Base-by-base conservation (phyloP, 2,797 vertebrate genomes). In the Manis crassicaudata region DNA sequence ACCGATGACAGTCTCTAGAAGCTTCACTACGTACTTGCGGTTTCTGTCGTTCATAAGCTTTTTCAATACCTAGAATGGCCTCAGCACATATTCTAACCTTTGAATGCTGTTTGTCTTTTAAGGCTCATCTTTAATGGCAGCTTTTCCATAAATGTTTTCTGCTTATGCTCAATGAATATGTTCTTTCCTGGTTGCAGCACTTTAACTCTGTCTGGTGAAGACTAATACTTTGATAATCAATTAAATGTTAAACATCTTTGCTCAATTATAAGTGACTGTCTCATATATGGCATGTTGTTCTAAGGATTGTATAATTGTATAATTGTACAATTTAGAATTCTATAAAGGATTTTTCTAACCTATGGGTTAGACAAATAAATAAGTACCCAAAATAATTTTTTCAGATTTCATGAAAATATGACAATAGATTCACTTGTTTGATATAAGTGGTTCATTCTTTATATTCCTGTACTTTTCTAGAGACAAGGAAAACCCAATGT, bases 1-100 rank as follows among this genome's bases (percentile, higher is more conserved):
- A 12, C 50, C n/a, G 46, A 11, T 43, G 12, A 12, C 3, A 7
- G 10, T 43, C 29, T 62, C 43, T 8, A 3, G 0, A 1, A 16
- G 7, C 12, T 11, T 20, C 23, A 25, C 54, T 70, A 18, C 27
- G 46, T 6, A 4, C 63, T 32, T 54, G 9, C 1, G 5, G 20
- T 21, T 27, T 3, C 29, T 27, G 7, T 32, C 13, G 16, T 52
- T 80, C 1, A 10, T 4, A 23, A 29, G 5, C 8, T 67, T 23
- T 27, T 27, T 67, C 21, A 1, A 4, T 9, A 29, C 17, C 27
- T 50, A 43, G 27, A 86, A 50, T 0, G 13, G 27, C 50, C 40
- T 73, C 3, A 5, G 12, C 8, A 11, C 16, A 2, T 21, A 23
- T 58, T 37, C 35, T 52, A 27, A 29, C 4, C 37, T 60, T 76